Percentiles rank a stretch among this genome's conserved stretches.
Conservation (phyloP, 2,888 invertebrate genomes). For the Copidosoma aretas region DNA sequence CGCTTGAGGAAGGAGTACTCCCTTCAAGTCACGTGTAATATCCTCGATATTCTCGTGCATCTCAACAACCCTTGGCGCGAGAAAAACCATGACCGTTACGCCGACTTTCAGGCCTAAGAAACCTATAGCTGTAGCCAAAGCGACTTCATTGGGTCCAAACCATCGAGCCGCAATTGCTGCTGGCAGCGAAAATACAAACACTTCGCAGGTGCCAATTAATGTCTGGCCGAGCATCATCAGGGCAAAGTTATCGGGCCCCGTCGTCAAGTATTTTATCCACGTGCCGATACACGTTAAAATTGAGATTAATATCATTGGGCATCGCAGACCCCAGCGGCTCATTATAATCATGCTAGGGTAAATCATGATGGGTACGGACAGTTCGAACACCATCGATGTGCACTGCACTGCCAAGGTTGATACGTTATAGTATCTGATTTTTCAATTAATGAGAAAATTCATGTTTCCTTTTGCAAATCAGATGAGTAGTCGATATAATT, state of each 20-base stretch:
- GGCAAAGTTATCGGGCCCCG: constrained; percentile 33
- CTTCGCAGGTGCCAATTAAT: constrained; percentile 37
- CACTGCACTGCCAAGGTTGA: constrained; percentile 36
- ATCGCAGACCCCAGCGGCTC: constrained; percentile 37
- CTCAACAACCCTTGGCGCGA: constrained; percentile 39
- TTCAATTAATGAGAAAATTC: too few relatives aligned
- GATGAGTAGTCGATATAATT: too few relatives aligned
- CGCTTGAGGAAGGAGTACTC: constrained; percentile 49
- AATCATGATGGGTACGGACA: constrained; percentile 29
- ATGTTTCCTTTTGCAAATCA: too few relatives aligned
- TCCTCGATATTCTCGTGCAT: constrained; percentile 40
- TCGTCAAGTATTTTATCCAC: constrained; percentile 42
- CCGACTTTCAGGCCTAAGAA: constrained; percentile 40
- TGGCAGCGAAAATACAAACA: constrained; percentile 38
- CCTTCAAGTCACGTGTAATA: constrained; percentile 36
- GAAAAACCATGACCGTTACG: constrained; percentile 34
- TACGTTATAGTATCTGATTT: constrained; percentile 40
- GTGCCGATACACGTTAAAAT: constrained; percentile 40
- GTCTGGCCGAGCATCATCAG: constrained; percentile 40
- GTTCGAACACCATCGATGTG: constrained; percentile 39
- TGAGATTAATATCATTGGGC: constrained; percentile 36
- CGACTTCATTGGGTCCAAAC: constrained; percentile 43
- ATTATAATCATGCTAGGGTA: constrained; percentile 37
- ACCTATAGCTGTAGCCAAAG: constrained; percentile 40
- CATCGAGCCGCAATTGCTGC: constrained; percentile 43